A percentile compares a stretch with the other conserved stretches of the same genome.
Evolutionary conservation across 2,113 vertebrate species (phyloP).

Genomic region (Campylomormyrus tamandua): DNA sequence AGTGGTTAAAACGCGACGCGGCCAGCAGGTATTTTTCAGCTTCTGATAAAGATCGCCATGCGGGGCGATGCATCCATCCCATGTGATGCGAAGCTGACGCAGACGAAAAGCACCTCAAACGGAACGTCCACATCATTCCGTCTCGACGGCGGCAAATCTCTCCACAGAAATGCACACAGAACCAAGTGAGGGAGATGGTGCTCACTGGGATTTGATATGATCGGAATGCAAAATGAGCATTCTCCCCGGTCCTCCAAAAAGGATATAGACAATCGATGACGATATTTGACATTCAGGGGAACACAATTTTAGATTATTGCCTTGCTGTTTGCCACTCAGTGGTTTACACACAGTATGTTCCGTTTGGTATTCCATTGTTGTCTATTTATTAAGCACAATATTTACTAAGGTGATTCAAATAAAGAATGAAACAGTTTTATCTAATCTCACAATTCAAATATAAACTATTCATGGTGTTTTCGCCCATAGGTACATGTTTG

Average conservation of each 20-base stretch:
- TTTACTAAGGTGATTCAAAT: neutral
- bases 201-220: neutral
- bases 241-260: neutral
- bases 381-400: neutral
- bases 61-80: neutral
- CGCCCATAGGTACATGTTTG: neutral
- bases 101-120: neutral
- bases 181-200: neutral
- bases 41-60: neutral
- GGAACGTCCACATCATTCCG: neutral
- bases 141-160: neutral
- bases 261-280: neutral
- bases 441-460: neutral
- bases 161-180: neutral
- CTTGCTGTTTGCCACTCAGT: neutral
- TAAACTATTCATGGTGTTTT: neutral
- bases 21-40: neutral
- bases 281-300: neutral
- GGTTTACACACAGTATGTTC: neutral
- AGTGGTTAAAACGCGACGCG: neutral
- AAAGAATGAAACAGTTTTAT: neutral
- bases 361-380: neutral
- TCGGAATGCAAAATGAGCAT: neutral
- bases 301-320: neutral
- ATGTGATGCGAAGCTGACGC: neutral